Conservation (phyloP, 1,140 invertebrate genomes). For the Neomicropteryx cornuta region DNA sequence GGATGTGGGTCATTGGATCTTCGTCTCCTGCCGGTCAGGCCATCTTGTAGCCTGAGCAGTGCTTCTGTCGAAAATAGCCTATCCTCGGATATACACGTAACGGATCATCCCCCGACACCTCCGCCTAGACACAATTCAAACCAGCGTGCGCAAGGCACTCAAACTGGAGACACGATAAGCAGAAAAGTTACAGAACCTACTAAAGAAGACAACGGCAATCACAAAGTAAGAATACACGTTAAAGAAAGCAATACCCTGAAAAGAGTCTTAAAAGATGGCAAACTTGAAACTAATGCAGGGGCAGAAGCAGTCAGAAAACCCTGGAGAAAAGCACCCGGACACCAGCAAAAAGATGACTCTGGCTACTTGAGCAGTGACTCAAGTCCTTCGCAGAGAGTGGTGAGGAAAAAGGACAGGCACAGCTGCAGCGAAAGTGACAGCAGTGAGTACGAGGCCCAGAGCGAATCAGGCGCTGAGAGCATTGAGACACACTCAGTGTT, state of each 20-base stretch:
- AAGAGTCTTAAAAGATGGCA: no score
- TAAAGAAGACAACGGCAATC: slow-evolving; percentile 4
- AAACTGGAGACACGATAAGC: slow-evolving; percentile 14
- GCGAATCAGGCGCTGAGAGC: slow-evolving; percentile 75
- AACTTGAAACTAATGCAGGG: no score
- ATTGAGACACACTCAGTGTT: slow-evolving; percentile 74
- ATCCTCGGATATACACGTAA: slow-evolving; percentile 14
- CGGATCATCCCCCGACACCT: neutral
- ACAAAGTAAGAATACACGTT: slow-evolving; percentile 4
- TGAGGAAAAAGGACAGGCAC: slow-evolving; percentile 28
- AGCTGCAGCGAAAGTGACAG: slow-evolving; percentile 55
- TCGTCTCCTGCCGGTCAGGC: slow-evolving; percentile 7
- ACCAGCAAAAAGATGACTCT: slow-evolving; percentile 42
- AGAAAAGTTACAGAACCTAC: slow-evolving; percentile 6
- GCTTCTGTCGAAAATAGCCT: slow-evolving; percentile 26
- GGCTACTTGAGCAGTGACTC: slow-evolving; percentile 71
- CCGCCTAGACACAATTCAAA: neutral
- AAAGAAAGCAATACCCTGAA: no score
- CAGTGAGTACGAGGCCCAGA: slow-evolving; percentile 64
- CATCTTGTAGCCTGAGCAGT: slow-evolving; percentile 26
- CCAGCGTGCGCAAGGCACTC: neutral
- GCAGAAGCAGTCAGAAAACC: slow-evolving; percentile 9
- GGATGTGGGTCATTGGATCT: slow-evolving; percentile 18
- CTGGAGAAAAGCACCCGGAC: slow-evolving; percentile 11
- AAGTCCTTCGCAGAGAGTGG: slow-evolving; percentile 38